Percentiles rank a stretch among this genome's conserved stretches.
Conservation (phyloP, 2,113 vertebrate genomes). For the Thalassarche chlororhynchos region DNA sequence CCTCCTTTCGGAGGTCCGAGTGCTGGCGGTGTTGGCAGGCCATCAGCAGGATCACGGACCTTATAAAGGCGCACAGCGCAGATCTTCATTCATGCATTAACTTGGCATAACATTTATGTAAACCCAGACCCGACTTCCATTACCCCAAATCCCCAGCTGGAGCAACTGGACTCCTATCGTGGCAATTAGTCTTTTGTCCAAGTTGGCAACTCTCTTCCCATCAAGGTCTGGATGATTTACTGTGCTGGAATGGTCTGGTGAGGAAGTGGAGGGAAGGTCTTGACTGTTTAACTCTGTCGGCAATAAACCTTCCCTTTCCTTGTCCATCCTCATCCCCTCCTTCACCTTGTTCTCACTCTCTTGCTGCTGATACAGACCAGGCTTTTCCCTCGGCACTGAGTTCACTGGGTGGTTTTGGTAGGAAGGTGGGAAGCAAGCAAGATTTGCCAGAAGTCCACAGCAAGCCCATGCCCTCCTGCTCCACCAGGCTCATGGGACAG, state of each 20-base stretch:
- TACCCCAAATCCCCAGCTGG: not conserved
- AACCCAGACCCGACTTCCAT: not conserved
- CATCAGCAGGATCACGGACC: not conserved
- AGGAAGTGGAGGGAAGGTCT: not conserved
- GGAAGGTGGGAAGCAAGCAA: not conserved
- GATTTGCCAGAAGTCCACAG: not conserved
- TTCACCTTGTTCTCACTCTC: not conserved
- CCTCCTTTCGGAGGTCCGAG: not conserved
- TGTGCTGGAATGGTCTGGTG: not conserved
- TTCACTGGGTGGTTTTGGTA: not conserved
- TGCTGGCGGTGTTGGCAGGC: not conserved
- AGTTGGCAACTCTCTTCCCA: not conserved
- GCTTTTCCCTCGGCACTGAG: not conserved
- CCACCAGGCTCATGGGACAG: not conserved
- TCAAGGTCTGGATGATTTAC: constrained; percentile 2
- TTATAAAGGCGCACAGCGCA: not conserved
- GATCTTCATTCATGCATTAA: not conserved
- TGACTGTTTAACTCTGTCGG: not conserved
- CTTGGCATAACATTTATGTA: not conserved
- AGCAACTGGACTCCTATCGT: not conserved
- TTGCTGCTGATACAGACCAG: not conserved
- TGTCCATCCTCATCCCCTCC: not conserved
- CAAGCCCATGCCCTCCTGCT: not conserved
- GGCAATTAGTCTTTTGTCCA: not conserved
- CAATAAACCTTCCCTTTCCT: not conserved